Evolutionary conservation across 2,797 vertebrate genomes (phyloP), one percentile per base, ranked within the genome.

Genomic region (Danio kyathit): DNA sequence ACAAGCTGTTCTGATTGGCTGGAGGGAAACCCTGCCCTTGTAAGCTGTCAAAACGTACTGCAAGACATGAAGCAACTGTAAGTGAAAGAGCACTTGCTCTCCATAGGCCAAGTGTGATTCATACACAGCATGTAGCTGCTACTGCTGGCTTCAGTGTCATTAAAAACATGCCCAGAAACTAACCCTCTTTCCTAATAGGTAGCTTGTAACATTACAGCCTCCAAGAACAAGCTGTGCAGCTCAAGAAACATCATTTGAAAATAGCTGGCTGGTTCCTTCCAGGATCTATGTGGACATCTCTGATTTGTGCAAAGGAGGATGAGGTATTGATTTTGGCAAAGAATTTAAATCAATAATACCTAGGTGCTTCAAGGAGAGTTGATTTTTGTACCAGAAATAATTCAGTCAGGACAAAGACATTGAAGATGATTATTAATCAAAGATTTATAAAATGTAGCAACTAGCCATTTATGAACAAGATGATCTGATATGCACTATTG

Each of bases 1-100:
- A 38, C 57, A 51, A 48, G 38, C 46, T 4, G 14, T 52, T 75
- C 72, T 52, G 13, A 86, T 59, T 84, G 84, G 77, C 83, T 76
- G 43, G 16, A 16, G 59, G 73, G 48, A 82, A 57, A 29, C 17
- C 57, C 52, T 69, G 67, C n/a, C 63, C 75, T 74, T 67, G 63
- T 44, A 74, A 79, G 19, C 16, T 60, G 67, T 73, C 19, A 72
- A 29, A 51, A 43, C 17, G 69, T 14, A 51, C 57, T 3, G 13
- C 76, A 65, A 65, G 29, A 61, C 38, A 52, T 83, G 67, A 86
- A 70, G 70, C 61, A 80, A 79, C 64, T 49, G 61, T 4, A 1
- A 73, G 74, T 85, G 51, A 74, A 51, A 85, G 41, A 73, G 57
- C 7, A 66, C 9, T 44, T 1, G 19, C 49, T 52, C 84, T 71